Base-by-base conservation (phyloP, 1,140 invertebrate species). In the Adoxophyes honmai region DNA sequence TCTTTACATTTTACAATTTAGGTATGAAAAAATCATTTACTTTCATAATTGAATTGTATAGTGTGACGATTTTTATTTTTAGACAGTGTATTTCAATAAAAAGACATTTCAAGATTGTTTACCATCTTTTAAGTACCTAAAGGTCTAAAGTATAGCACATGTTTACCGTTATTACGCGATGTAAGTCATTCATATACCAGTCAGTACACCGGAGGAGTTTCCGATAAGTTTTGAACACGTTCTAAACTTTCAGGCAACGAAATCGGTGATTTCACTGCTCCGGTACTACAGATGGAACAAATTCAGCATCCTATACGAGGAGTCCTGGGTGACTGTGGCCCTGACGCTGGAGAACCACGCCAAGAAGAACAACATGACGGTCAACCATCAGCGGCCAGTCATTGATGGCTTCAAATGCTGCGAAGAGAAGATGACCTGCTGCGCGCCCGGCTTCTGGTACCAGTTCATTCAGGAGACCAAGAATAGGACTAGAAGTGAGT, bases 251-350 rank as follows among this genome's bases (percentile, higher is more conserved):
- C 81, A 96, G 92, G 96, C 98, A 15, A 97, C 96, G 28, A 98
- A 98, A 89, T 98, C 97, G 14, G 94, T 99, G 52, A 94, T 98
- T 73, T 93, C 97, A 0, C 88, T 99, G 42, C 86, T 99, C 55
- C 90, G 93, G 35, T 95, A 98, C 87, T 98, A 96, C 86, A 94
- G 95, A 66, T 99, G 98, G 98, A 93, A 94, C 57, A 97, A 97
- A 80, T 98, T 99, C 88, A 94, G 96, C 11, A 95, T 99, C 42
- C 91, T 99, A n/a, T 94, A 94, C 57, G 97, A 98, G 75, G 93
- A 94, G 52, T 88, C 92, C 0, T 96, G 94, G 93, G 91, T 91
- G 59, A 94, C 93, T 0, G 96, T 98, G 3, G 96, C 95, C 0
- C 88, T 93, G 52, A 94, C 93, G 8, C 86, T 98, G 39, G 90